Conservation (phyloP, 2,113 vertebrate species). For the Bagarius yarrelli region DNA sequence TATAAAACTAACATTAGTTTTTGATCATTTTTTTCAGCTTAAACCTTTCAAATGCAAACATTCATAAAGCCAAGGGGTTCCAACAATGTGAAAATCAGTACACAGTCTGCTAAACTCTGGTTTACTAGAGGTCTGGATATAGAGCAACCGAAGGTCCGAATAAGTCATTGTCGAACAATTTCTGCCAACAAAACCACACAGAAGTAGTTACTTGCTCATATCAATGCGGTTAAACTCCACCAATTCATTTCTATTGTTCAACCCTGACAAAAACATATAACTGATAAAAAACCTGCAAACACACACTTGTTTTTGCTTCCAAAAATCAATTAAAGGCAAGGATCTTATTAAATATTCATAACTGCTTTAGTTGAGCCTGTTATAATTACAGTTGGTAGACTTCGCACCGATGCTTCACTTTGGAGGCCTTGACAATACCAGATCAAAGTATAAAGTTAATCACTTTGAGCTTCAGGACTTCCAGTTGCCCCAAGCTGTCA, state of each 20-base stretch:
- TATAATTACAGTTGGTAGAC: not conserved
- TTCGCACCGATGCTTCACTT: not conserved
- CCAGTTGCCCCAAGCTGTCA: not conserved
- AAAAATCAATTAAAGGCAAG: not conserved
- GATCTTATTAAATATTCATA: constrained; percentile 35
- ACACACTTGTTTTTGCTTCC: not conserved
- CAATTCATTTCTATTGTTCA: not conserved
- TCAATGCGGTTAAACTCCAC: constrained; percentile 30
- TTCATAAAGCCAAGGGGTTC: not conserved
- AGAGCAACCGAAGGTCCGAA: not conserved
- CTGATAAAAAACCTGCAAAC: not conserved
- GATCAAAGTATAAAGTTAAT: not conserved
- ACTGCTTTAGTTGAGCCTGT: not conserved
- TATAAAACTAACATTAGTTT: not conserved
- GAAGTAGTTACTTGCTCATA: not conserved
- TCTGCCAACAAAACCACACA: constrained; percentile 5
- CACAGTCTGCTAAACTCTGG: constrained; percentile 17
- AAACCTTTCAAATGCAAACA: constrained; percentile 11
- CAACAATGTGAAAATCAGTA: not conserved
- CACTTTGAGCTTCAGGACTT: not conserved
- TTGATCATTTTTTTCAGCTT: not conserved
- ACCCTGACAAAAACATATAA: not conserved
- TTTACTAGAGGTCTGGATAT: constrained; percentile 21
- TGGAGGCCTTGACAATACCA: not conserved
- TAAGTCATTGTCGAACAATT: not conserved